Conservation (phyloP, 2,113 vertebrate species). For the Nettapus auritus region DNA sequence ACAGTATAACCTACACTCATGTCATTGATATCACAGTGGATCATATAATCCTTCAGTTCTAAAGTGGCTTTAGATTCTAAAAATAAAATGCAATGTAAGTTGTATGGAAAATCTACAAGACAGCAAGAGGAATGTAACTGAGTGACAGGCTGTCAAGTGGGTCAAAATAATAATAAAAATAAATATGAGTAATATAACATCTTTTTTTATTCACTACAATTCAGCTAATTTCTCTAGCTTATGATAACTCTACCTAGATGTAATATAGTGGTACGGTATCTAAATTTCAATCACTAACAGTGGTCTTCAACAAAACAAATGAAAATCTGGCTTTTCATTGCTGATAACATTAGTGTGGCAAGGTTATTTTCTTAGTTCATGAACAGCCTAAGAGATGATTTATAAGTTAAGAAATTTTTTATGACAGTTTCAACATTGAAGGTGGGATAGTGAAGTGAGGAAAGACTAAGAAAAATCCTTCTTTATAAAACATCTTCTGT, state of each 20-base stretch:
- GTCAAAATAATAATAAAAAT: not conserved
- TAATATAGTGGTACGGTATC: not conserved
- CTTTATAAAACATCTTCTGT: not conserved
- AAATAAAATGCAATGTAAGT: too few species aligned
- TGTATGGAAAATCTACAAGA: too few species aligned
- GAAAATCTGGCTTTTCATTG: not conserved
- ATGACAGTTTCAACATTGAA: not conserved
- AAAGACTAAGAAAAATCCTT: not conserved
- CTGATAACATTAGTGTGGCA: not conserved
- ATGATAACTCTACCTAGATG: not conserved
- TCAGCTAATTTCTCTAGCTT: not conserved
- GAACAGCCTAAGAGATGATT: not conserved
- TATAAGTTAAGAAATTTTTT: not conserved
- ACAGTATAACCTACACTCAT: not conserved
- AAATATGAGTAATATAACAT: not conserved
- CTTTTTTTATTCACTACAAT: not conserved
- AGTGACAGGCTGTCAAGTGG: not conserved
- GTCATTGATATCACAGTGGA: too few species aligned
- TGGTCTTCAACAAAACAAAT: not conserved
- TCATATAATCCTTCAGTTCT: too few species aligned
- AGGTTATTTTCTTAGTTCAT: not conserved
- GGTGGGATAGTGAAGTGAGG: not conserved
- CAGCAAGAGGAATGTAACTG: not conserved
- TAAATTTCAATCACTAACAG: not conserved
- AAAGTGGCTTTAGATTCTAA: too few species aligned